A percentile compares a stretch with the other conserved stretches of the same genome.
These are phyloP conservation scores for Axis porcinus DNA, from an alignment of 2,113 vertebrate genomes.

Conservation along the genomic window DNA sequence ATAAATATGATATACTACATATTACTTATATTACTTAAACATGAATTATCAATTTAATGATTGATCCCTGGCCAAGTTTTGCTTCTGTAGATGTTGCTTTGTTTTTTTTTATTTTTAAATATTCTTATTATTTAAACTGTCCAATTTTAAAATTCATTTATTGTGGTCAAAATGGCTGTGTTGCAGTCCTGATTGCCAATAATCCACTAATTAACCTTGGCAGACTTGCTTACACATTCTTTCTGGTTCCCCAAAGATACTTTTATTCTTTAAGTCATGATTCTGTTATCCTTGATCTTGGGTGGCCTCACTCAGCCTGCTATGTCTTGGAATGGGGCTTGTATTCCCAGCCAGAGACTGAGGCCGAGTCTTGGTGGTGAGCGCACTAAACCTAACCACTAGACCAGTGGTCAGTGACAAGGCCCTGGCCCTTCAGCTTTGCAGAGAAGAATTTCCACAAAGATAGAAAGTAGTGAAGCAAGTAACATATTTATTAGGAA, in stretches of 20 bases:
- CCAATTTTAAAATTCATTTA: not conserved
- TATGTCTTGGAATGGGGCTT: not conserved
- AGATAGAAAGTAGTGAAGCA: not conserved
- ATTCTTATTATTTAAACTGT: not conserved
- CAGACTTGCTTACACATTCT: not conserved
- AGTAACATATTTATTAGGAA: not conserved
- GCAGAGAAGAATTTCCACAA: not conserved
- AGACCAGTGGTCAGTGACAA: not conserved
- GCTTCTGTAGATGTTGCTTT: not conserved
- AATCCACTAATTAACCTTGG: not conserved
- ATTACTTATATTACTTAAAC: not conserved
- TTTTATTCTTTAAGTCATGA: not conserved
- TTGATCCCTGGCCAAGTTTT: not conserved
- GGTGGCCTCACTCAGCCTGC: not conserved
- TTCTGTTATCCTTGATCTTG: not conserved
- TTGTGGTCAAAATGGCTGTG: not conserved
- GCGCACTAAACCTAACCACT: not conserved
- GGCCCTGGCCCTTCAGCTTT: not conserved
- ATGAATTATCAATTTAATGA: not conserved
- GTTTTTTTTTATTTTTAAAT: not conserved
- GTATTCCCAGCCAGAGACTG: not conserved
- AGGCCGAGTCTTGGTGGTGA: not conserved
- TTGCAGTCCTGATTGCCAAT: not conserved
- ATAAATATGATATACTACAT: fast-evolving
- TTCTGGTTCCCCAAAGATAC: not conserved